A percentile compares a stretch with the other conserved stretches of the same genome.
phyloP scores from a whole-genome alignment of 2,113 vertebrate genomes.

The Cavia porcellus region DNA sequence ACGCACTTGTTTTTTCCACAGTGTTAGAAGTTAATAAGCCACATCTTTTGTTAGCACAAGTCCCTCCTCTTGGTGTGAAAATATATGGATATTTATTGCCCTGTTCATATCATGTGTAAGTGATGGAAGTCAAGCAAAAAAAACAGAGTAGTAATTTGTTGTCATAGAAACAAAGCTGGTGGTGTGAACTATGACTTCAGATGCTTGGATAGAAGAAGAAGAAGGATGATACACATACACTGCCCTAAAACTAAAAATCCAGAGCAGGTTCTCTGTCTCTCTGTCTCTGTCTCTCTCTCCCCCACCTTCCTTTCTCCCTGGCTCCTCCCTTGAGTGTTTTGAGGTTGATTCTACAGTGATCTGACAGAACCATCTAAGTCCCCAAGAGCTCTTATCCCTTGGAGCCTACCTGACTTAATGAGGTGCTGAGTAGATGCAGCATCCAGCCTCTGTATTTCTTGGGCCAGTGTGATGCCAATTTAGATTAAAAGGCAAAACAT shows the following conservation, averaged over 20 bases:
- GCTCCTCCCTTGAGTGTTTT: neutral
- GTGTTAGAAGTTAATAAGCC: constrained; percentile 50
- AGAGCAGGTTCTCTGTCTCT: neutral
- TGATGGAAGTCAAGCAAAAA: constrained; percentile 20
- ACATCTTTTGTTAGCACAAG: constrained; percentile 42
- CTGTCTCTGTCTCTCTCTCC: too few relatives aligned
- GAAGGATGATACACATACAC: neutral
- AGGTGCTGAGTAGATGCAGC: neutral
- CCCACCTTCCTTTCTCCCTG: too few relatives aligned
- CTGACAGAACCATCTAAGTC: neutral
- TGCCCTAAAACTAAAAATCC: neutral
- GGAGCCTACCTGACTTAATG: neutral
- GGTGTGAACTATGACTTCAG: constrained; percentile 47
- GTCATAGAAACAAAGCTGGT: constrained; percentile 67
- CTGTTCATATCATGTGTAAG: constrained; percentile 8
- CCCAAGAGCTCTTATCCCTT: neutral
- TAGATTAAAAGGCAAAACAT: neutral
- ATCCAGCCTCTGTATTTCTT: neutral
- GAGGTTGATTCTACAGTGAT: neutral
- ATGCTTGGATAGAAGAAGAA: neutral
- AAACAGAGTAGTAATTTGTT: constrained; percentile 26
- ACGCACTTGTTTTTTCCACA: neutral
- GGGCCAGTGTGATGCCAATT: neutral
- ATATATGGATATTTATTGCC: constrained; percentile 9
- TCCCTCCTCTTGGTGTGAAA: constrained; percentile 12